These are phyloP conservation scores for Watsonalla cultraria DNA, from an alignment of 2,888 invertebrate species.

Conservation along the genomic window DNA sequence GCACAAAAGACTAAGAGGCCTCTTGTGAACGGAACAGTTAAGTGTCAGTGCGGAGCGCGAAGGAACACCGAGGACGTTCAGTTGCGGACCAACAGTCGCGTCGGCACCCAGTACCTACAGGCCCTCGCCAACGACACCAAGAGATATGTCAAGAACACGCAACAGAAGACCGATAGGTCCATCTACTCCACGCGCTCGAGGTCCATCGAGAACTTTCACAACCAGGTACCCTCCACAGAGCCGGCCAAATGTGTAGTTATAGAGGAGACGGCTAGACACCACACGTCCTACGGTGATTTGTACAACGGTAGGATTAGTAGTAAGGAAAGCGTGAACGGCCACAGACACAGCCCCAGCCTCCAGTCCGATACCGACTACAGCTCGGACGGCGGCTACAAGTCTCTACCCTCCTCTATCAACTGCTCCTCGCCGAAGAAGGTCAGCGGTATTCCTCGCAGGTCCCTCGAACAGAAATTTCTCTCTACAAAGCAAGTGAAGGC, in stretches of 20 bases:
- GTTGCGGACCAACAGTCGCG: slow-evolving; percentile 65
- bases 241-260: slow-evolving; percentile 46
- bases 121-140: slow-evolving; percentile 63
- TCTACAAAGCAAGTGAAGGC: slow-evolving; percentile 67
- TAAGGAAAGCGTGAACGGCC: slow-evolving; percentile 64
- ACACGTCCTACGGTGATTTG: slow-evolving; percentile 69
- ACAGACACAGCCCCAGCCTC: slow-evolving; percentile 61
- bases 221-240: slow-evolving; percentile 36
- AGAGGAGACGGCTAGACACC: slow-evolving; percentile 63
- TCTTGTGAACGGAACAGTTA: slow-evolving; percentile 63
- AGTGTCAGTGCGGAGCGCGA: slow-evolving; percentile 69
- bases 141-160: slow-evolving; percentile 31
- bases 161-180: slow-evolving; percentile 42
- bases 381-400: slow-evolving; percentile 74
- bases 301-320: slow-evolving; percentile 66
- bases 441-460: slow-evolving; percentile 71
- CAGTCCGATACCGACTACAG: slow-evolving; percentile 75
- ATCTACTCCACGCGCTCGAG: slow-evolving; percentile 61
- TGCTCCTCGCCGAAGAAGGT: slow-evolving; percentile 66
- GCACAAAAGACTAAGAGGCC: slow-evolving; percentile 76
- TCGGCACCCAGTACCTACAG: slow-evolving; percentile 71
- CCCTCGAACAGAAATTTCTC: slow-evolving; percentile 67
- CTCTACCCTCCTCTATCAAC: slow-evolving; percentile 72
- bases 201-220: slow-evolving; percentile 73
- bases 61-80: slow-evolving; percentile 59